Evolutionary conservation across 2,888 invertebrate genomes (phyloP), one percentile per base, ranked within the genome.

Genomic region (Polydrusus tereticollis): DNA sequence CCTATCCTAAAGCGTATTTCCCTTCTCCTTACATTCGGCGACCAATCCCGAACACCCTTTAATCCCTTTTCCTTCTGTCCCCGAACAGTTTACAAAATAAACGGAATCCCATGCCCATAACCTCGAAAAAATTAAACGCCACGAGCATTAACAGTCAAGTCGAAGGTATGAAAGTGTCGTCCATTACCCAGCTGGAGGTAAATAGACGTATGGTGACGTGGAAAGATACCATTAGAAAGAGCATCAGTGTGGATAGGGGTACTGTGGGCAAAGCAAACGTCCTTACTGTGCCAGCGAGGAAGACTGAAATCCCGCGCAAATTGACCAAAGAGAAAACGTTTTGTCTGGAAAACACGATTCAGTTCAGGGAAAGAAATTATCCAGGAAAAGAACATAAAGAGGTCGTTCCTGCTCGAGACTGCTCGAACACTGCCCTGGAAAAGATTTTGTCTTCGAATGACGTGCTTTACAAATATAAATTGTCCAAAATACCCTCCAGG

Each of bases 51-150:
- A 23, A 41, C 16, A n/a, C 23, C 14, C 4, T 38, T 21, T 33
- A 63, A 12, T 66, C 80, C 81, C 80, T 78, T 80, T 80, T 81
- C 81, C 81, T 81, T 80, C 73, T 70, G 76, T 73, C 76, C 73
- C 77, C n/a, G n/a, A 74, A 76, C 78, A 82, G 80, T 79, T 75
- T 76, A 47, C 75, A 76, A 21, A 75, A 69, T 38, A 73, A 70
- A 57, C 80, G 78, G 77, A 69, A 69, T 59, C 69, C 29, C 72
- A 66, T 78, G 59, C 69, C 29, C 72, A 66, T 78, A 62, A 72
- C 76, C 57, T 73, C 76, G 23, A 79, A 75, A 52, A 86, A 84
- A 80, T 58, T 86, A n/a, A 87, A 86, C 76, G 80, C 83, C 38
- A 69, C 81, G 1, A 75, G 80, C 16, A 81, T 87, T 1, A 87